These are phyloP conservation scores for Microctenopoma stevenorrisi DNA, from an alignment of 2,797 vertebrate species.

Conservation along the genomic window DNA sequence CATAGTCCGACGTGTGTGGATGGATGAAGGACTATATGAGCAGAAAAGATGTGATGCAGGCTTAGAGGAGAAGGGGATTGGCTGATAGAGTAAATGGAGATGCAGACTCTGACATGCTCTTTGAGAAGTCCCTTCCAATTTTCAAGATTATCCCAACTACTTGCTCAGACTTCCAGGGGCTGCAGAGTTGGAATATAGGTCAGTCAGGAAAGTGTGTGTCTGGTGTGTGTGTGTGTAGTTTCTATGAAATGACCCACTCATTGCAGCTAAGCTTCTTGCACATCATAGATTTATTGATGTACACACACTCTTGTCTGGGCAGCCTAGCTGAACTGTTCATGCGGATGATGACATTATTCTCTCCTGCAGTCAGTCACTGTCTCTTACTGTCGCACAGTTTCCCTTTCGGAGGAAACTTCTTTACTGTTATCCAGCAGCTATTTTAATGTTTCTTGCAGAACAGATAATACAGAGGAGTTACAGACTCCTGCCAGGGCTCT, in stretches of 20 bases:
- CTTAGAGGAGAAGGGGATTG: constrained; percentile 25
- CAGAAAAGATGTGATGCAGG: not conserved
- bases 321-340: constrained; percentile 58
- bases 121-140: constrained; percentile 38
- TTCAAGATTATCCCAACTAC: constrained; percentile 56
- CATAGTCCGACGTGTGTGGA: not conserved
- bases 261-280: constrained; percentile 13
- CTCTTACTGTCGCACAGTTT: constrained; percentile 24
- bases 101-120: constrained; percentile 18
- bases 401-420: not conserved
- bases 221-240: constrained; percentile 30
- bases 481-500: constrained; percentile 5
- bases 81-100: constrained; percentile 26
- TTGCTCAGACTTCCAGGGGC: constrained; percentile 30
- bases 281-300: constrained; percentile 10
- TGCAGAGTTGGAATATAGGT: constrained; percentile 64
- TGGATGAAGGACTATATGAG: constrained; percentile 2
- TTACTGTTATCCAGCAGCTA: constrained; percentile 9
- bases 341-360: constrained; percentile 70
- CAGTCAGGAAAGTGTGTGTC: constrained; percentile 46
- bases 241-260: constrained; percentile 39
- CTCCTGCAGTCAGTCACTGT: constrained; percentile 39
- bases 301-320: constrained; percentile 16
- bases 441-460: constrained; percentile 6
- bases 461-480: not conserved